These are phyloP conservation scores for Paramormyrops hopkinsi DNA, from an alignment of 2,797 vertebrate genomes.

Conservation along the genomic window DNA sequence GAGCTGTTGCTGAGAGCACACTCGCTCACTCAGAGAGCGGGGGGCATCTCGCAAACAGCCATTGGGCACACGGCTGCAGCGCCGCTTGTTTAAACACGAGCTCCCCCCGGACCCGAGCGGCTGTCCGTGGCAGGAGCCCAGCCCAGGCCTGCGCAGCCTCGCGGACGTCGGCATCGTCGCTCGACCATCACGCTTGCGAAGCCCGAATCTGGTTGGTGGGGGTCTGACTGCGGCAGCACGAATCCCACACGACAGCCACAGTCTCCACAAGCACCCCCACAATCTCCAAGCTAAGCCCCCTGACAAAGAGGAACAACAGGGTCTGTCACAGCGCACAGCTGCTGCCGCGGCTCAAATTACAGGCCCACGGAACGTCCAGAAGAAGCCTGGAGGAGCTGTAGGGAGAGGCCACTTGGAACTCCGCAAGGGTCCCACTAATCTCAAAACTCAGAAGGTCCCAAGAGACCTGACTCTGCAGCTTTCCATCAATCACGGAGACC, in stretches of 20 bases:
- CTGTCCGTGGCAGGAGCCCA: background rate
- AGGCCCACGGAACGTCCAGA: background rate
- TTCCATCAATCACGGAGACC: background rate
- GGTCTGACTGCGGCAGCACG: background rate
- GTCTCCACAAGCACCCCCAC: background rate
- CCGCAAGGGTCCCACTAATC: background rate
- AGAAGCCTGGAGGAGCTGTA: slow-evolving; percentile 20
- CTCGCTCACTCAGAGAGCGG: background rate
- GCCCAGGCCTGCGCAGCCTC: background rate
- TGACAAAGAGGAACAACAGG: slow-evolving; percentile 35
- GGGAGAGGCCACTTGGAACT: background rate
- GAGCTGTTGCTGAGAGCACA: slow-evolving; percentile 14
- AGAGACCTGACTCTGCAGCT: background rate
- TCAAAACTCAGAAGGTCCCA: background rate
- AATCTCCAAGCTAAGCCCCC: background rate
- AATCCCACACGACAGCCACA: background rate
- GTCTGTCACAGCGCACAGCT: slow-evolving; percentile 33
- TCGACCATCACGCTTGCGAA: background rate
- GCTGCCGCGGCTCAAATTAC: slow-evolving; percentile 34
- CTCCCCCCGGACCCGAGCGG: background rate
- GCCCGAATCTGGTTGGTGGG: background rate
- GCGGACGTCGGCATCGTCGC: background rate
- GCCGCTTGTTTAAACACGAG: slow-evolving; percentile 18
- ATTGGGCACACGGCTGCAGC: background rate
- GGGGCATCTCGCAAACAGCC: background rate